These are phyloP conservation scores for Teleopsis dalmanni DNA, from an alignment of 1,140 invertebrate genomes.

Conservation along the genomic window DNA sequence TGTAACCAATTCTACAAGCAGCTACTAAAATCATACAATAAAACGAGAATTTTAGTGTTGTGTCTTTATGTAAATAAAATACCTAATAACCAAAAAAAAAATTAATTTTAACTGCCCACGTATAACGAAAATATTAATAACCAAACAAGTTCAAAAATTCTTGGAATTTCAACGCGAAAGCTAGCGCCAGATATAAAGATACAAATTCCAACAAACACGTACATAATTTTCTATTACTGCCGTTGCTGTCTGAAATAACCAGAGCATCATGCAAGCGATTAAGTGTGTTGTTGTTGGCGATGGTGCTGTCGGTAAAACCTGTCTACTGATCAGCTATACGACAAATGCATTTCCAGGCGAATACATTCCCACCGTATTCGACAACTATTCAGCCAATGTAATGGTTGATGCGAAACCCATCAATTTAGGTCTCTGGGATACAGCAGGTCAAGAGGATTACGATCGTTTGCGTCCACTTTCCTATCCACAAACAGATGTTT, in stretches of 20 bases:
- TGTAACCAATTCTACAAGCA: too few species aligned
- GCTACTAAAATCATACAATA: too few species aligned
- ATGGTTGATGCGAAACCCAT: conserved; percentile 98
- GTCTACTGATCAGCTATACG: conserved; percentile 92
- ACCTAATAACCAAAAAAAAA: conserved; percentile 1
- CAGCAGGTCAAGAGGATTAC: conserved; percentile 92
- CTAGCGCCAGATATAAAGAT: too few species aligned
- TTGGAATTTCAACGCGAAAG: too few species aligned
- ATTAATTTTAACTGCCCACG: background rate
- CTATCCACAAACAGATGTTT: conserved; percentile 97
- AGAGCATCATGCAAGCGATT: conserved; percentile 73
- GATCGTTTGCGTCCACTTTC: conserved; percentile 88
- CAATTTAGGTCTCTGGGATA: conserved; percentile 90
- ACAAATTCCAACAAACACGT: too few species aligned
- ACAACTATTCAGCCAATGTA: conserved; percentile 98
- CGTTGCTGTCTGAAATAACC: conserved; percentile 1
- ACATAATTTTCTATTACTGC: too few species aligned
- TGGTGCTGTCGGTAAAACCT: conserved; percentile 95
- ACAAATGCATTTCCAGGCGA: conserved; percentile 95
- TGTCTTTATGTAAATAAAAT: too few species aligned
- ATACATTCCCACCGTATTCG: conserved; percentile 94
- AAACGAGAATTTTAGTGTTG: too few species aligned
- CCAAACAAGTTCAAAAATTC: background rate
- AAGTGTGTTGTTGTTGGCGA: conserved; percentile 94
- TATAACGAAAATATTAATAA: background rate